Percentiles rank a stretch among this genome's conserved stretches.
phyloP scores from a whole-genome alignment of 2,888 invertebrate species.

The Maniola hyperantus region DNA sequence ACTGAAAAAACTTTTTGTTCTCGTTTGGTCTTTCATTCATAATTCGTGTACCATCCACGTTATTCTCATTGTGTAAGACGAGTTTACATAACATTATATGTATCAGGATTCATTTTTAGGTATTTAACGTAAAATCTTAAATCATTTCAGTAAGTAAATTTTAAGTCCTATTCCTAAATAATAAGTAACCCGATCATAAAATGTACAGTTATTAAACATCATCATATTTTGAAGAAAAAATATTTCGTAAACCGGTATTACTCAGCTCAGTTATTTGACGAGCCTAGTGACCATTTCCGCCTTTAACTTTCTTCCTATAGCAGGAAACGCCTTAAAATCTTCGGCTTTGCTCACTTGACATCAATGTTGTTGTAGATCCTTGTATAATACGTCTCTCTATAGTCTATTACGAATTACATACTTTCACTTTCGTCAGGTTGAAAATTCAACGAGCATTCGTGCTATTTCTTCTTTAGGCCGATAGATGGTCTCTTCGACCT shows the following conservation, averaged over 20 bases:
- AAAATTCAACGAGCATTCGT: neutral
- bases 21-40: no score
- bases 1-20: no score
- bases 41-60: no score
- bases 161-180: no score
- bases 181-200: no score
- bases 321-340: slow-evolving; percentile 15
- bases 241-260: neutral
- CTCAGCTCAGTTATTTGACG: slow-evolving; percentile 6
- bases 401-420: slow-evolving; percentile 9
- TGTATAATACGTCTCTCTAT: slow-evolving; percentile 13
- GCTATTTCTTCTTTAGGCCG: neutral
- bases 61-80: no score
- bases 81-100: no score
- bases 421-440: slow-evolving; percentile 12
- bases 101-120: no score
- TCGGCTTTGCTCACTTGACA: slow-evolving; percentile 13
- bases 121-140: no score
- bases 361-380: slow-evolving; percentile 6
- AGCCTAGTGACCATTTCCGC: slow-evolving; percentile 5
- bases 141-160: no score
- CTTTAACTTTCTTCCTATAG: neutral
- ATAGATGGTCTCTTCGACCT: neutral
- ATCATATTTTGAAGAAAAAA: neutral
- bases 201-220: neutral